Evolutionary conservation across 2,888 invertebrate species (phyloP), one percentile per base, ranked within the genome.

Genomic region (Anoplius nigerrimus): DNA sequence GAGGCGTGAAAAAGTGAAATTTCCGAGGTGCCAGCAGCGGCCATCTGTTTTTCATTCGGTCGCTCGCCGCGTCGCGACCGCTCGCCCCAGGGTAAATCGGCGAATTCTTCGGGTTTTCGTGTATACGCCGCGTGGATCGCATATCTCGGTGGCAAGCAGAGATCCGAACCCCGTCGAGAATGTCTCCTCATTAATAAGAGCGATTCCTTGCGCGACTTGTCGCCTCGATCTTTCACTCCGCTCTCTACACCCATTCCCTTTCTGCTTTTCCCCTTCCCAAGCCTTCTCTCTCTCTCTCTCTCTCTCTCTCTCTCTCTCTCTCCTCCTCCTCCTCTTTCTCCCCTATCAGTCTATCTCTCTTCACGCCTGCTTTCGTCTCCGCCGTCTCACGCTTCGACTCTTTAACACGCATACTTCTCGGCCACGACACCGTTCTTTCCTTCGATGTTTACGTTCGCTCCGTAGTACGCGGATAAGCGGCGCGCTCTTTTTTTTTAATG

Each of bases 141-240:
- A 77, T 75, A 79, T 78, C 78, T 72, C 59, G 74, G 72, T 79
- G 77, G 69, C 71, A 72, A 72, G 73, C 21, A 46, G 77, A 75
- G 84, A 82, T 81, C 79, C 81, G 79, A 77, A 81, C 79, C 82
- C 77, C 84, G 84, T 82, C 73, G 83, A 71, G 87, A 87, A 87
- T 87, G 87, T 79, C 79, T 76, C 78, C 86, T 87, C 87, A 86
- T 87, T 87, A 87, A 87, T 87, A 87, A 87, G 68, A 75, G 71
- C 72, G 71, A 69, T 57, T 55, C 62, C 61, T 68, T 57, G 67
- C 62, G 43, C 61, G 54, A 69, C 58, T 58, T 61, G 55, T 34
- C 63, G 59, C 62, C 52, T 61, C 55, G 61, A n/a, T 68, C 62
- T 66, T 52, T 24, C 59, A 34, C 56, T 61, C 56, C 15, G 42